A percentile compares a stretch with the other conserved stretches of the same genome.
These are phyloP conservation scores for Semibalanus balanoides DNA, from an alignment of 1,140 invertebrate species.

Conservation along the genomic window DNA sequence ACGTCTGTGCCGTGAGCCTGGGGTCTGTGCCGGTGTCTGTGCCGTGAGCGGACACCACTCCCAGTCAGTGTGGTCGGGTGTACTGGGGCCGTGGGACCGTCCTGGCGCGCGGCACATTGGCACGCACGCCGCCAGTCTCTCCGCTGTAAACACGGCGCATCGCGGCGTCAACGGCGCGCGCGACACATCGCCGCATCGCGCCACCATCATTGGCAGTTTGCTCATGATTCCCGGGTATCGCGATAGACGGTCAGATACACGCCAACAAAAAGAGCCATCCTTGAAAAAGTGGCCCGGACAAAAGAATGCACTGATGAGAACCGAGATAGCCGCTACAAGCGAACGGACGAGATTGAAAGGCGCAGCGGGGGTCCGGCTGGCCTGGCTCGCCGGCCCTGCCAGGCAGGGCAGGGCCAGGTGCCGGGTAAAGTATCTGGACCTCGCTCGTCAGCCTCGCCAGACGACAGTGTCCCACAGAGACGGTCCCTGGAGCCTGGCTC, in stretches of 20 bases:
- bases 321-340: neutral
- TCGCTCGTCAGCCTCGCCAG: neutral
- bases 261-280: constrained; percentile 1
- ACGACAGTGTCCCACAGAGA: too few species aligned
- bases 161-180: neutral
- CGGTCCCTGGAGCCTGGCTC: too few species aligned
- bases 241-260: neutral
- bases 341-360: constrained; percentile 3
- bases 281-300: constrained; percentile 1
- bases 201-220: neutral
- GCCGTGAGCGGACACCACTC: too few species aligned
- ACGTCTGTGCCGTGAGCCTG: too few species aligned
- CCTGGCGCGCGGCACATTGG: too few species aligned
- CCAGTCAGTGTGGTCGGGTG: too few species aligned
- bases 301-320: neutral
- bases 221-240: neutral
- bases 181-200: neutral
- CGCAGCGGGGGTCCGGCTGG: neutral
- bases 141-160: neutral
- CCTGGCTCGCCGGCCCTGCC: too few species aligned
- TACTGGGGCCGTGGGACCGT: too few species aligned
- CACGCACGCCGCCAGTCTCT: too few species aligned
- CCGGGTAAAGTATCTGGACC: neutral
- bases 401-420: neutral
- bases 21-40: too few species aligned